These are phyloP conservation scores for Ylistrum balloti DNA, from an alignment of 1,140 invertebrate species.

Conservation along the genomic window DNA sequence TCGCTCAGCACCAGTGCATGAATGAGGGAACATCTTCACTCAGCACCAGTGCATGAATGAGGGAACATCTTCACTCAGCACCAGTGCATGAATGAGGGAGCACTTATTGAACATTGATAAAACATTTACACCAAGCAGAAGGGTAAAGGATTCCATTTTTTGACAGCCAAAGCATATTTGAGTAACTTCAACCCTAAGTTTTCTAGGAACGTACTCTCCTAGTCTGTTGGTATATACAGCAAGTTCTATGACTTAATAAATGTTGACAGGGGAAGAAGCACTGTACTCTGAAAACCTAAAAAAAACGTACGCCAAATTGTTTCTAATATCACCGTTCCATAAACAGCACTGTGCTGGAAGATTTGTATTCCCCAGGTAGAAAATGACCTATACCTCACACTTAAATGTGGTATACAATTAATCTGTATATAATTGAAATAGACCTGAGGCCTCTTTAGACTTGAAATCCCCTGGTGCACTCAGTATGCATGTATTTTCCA, in stretches of 20 bases:
- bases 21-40: too few relatives aligned
- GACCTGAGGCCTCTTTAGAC: neutral
- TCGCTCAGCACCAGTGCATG: too few relatives aligned
- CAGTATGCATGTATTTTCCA: conserved; percentile 18
- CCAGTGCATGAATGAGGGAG: too few relatives aligned
- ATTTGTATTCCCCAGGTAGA: neutral
- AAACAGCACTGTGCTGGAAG: neutral
- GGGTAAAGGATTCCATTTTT: too few relatives aligned
- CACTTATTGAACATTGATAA: too few relatives aligned
- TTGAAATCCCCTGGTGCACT: neutral
- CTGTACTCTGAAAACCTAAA: neutral
- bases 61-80: too few relatives aligned
- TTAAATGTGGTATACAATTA: neutral
- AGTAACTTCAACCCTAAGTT: too few relatives aligned
- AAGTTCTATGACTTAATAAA: neutral
- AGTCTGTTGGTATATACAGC: neutral
- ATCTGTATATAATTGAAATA: conserved; percentile 22
- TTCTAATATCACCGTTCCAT: neutral
- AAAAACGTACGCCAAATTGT: neutral
- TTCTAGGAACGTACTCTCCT: neutral
- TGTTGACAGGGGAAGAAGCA: neutral
- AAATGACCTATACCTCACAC: neutral
- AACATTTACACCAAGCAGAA: too few relatives aligned
- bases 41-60: too few relatives aligned
- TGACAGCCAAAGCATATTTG: too few relatives aligned